Evolutionary conservation across 2,888 invertebrate genomes (phyloP).

Genomic region (Laspeyria flexula): DNA sequence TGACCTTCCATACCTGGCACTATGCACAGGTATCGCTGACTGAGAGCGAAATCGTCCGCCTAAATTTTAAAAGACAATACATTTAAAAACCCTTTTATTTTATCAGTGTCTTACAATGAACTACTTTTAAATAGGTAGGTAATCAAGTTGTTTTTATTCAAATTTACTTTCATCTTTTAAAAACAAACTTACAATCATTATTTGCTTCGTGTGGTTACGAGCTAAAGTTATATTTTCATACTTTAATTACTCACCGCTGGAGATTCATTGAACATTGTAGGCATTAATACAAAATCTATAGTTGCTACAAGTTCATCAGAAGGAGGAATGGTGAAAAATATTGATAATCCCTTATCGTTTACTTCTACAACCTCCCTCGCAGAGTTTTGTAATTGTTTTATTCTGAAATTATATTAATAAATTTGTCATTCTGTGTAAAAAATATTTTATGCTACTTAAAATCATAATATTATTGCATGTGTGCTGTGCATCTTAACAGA

Average conservation of each 20-base stretch:
- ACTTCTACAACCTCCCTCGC: neutral
- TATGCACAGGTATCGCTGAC: constrained; percentile 44
- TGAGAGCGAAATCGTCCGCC: neutral
- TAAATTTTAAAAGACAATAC: neutral
- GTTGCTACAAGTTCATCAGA: neutral
- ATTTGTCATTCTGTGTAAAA: too few relatives aligned
- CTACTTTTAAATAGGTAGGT: too few relatives aligned
- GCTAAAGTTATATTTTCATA: too few relatives aligned
- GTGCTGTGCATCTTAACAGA: too few relatives aligned
- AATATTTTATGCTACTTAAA: too few relatives aligned
- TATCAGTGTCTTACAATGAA: too few relatives aligned
- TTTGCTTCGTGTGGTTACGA: too few relatives aligned
- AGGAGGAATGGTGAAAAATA: neutral
- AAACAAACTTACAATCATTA: too few relatives aligned
- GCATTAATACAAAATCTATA: neutral
- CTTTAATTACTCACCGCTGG: neutral
- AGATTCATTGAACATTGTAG: neutral
- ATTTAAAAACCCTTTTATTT: too few relatives aligned
- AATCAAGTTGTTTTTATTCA: too few relatives aligned
- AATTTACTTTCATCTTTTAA: too few relatives aligned
- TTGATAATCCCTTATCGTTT: neutral
- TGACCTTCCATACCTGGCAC: constrained; percentile 64
- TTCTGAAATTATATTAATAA: neutral
- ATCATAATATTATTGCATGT: too few relatives aligned
- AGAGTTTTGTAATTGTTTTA: neutral